Conservation (phyloP, 2,888 invertebrate genomes). For the Aphelenchoides bicaudatus region DNA sequence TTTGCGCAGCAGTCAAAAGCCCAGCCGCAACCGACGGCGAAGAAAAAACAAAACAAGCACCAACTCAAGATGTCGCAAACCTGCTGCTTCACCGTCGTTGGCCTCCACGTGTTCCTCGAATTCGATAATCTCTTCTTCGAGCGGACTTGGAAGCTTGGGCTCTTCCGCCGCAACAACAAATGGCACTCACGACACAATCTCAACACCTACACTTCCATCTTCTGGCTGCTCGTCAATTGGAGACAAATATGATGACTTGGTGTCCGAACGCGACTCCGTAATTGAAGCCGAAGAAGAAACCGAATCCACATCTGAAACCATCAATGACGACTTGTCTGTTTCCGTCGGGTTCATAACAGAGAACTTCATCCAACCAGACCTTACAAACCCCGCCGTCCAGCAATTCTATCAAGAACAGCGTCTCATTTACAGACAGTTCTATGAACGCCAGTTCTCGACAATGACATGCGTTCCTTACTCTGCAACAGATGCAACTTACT, state of each 20-base stretch:
- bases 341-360: not conserved
- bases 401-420: conserved; percentile 4
- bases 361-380: not conserved
- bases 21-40: not conserved
- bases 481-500: not conserved
- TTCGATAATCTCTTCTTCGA: too few species aligned
- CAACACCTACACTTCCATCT: too few species aligned
- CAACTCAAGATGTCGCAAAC: not conserved
- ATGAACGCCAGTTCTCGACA: too few species aligned
- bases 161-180: not conserved
- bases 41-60: not conserved
- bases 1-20: not conserved
- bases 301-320: not conserved
- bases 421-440: too few species aligned
- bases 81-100: not conserved
- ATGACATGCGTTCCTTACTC: too few species aligned
- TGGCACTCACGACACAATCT: conserved; percentile 1
- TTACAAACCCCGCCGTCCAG: not conserved
- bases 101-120: conserved; percentile 13
- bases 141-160: conserved; percentile 3
- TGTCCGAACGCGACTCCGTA: conserved; percentile 1
- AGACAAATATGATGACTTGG: not conserved
- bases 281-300: not conserved
- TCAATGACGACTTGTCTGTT: not conserved
- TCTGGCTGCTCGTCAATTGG: conserved; percentile 4